Percentiles rank a stretch among this genome's conserved stretches.
Evolutionary conservation across 92 coral and sea anemone genomes (phyloP).

Genomic region (Desmophyllum pertusum): DNA sequence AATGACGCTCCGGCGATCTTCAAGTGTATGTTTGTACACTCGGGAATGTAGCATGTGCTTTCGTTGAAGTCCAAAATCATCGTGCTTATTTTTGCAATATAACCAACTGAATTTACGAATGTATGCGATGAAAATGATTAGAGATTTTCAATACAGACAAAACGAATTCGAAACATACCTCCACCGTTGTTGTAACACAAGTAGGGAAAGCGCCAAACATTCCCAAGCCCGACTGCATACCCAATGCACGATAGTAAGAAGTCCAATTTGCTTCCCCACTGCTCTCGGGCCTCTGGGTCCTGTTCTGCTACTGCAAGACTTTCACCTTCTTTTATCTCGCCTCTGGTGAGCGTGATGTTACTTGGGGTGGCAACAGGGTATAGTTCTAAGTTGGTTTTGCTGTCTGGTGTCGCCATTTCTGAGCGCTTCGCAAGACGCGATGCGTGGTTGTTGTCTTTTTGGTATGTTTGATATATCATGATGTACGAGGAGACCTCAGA

Average conservation of each 20-base stretch:
- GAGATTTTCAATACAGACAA: background rate
- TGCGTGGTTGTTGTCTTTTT: background rate
- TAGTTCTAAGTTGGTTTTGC: background rate
- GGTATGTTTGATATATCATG: background rate
- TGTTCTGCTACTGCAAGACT: background rate
- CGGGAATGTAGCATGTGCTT: background rate
- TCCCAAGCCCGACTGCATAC: conserved; percentile 82
- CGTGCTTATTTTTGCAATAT: too few relatives aligned
- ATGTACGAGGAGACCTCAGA: background rate
- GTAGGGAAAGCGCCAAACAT: conserved; percentile 85
- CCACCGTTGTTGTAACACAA: conserved; percentile 79
- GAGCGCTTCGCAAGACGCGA: background rate
- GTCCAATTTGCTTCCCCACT: conserved; percentile 73
- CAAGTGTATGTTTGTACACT: background rate
- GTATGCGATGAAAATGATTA: background rate
- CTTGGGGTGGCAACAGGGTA: conserved; percentile 36
- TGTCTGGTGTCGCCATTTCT: conserved; percentile 7
- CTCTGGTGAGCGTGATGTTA: conserved; percentile 25
- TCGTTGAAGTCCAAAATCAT: background rate
- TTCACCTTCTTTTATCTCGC: conserved; percentile 1
- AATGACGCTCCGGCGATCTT: background rate
- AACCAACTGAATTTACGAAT: background rate
- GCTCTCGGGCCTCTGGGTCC: conserved; percentile 31
- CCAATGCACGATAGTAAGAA: conserved; percentile 75
- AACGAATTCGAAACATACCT: conserved; percentile 46